Evolutionary conservation across 2,797 vertebrate species (phyloP).

Genomic region (Borostomias antarcticus): DNA sequence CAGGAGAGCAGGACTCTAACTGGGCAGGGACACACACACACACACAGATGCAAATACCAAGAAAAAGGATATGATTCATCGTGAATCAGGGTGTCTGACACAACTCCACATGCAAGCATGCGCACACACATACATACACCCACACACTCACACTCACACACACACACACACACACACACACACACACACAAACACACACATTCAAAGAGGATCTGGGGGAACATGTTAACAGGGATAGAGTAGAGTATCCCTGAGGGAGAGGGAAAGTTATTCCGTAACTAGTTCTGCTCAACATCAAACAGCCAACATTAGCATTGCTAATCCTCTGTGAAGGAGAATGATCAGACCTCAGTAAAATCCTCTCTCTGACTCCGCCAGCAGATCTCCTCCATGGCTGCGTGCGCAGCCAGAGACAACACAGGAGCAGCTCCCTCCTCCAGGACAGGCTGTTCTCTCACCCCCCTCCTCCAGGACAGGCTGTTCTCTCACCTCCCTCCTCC

Average conservation of each 20-base stretch:
- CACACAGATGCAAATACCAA: neutral
- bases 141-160: neutral
- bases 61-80: no score
- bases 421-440: no score
- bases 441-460: no score
- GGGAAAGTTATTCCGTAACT: neutral
- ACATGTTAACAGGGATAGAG: constrained; percentile 1
- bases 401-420: neutral
- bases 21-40: no score
- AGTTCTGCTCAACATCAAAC: constrained; percentile 12
- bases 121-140: neutral
- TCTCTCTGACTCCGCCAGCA: neutral
- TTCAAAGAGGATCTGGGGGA: neutral
- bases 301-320: neutral
- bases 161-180: neutral
- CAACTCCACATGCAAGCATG: no score
- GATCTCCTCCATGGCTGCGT: neutral
- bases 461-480: no score
- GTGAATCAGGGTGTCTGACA: no score
- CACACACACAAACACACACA: neutral
- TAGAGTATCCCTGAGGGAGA: neutral
- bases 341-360: neutral
- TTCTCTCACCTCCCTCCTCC: no score
- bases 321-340: neutral
- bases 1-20: no score